Conservation (phyloP, 2,113 vertebrate species). For the Phrynosoma platyrhinos region DNA sequence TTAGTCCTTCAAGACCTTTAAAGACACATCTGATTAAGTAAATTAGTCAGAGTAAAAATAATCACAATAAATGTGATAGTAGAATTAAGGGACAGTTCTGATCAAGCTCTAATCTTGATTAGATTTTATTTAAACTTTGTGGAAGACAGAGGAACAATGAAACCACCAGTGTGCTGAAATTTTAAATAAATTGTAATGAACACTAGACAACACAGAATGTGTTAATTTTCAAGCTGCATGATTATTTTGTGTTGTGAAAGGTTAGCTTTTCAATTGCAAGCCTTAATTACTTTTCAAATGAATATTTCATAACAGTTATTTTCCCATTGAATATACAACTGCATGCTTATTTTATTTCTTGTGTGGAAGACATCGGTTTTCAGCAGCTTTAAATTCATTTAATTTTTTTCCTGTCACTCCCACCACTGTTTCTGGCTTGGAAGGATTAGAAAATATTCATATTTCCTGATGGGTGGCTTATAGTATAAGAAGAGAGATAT, state of each 20-base stretch:
- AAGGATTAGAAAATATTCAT: conserved; percentile 60
- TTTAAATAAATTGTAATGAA: conserved; percentile 77
- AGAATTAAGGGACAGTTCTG: conserved; percentile 45
- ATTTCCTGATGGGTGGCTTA: conserved; percentile 57
- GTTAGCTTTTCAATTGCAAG: conserved; percentile 77
- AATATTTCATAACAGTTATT: conserved; percentile 81
- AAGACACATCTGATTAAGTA: conserved; percentile 36
- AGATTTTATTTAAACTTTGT: conserved; percentile 61
- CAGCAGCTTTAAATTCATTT: conserved; percentile 69
- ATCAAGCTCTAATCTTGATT: conserved; percentile 54
- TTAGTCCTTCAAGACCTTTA: conserved; percentile 52
- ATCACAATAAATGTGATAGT: background rate
- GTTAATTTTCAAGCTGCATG: conserved; percentile 75
- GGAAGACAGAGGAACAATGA: conserved; percentile 51
- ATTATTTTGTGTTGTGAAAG: conserved; percentile 78
- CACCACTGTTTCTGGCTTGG: conserved; percentile 65
- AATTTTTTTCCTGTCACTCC: conserved; percentile 45
- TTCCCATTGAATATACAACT: conserved; percentile 74
- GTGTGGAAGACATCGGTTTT: conserved; percentile 68
- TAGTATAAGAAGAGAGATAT: conserved; percentile 45
- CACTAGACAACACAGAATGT: conserved; percentile 74
- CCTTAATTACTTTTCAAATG: conserved; percentile 83
- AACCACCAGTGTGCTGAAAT: conserved; percentile 66
- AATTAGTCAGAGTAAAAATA: conserved; percentile 48
- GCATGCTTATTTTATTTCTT: conserved; percentile 67